Conservation (phyloP, 2,113 vertebrate species). For the Eidolon helvum region DNA sequence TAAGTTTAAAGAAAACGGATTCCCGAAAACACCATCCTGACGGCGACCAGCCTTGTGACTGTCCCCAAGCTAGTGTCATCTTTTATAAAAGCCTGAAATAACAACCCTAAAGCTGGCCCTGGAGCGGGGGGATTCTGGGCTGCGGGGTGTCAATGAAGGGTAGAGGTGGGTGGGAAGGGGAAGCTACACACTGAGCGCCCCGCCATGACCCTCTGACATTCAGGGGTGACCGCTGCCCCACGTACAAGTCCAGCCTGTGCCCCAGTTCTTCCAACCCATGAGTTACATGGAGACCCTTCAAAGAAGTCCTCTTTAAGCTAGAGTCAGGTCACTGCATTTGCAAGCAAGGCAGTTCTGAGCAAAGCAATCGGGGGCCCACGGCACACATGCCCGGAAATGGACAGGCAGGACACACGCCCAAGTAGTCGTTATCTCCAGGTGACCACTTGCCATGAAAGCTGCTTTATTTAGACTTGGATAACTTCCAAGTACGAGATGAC, state of each 20-base stretch:
- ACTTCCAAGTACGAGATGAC: neutral
- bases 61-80: neutral
- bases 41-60: neutral
- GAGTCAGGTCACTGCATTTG: neutral
- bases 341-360: neutral
- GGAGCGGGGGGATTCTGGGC: neutral
- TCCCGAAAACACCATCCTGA: constrained; percentile 62
- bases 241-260: neutral
- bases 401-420: fast-evolving
- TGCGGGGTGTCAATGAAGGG: neutral
- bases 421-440: neutral
- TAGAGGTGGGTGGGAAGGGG: neutral
- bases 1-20: constrained; percentile 77
- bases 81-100: neutral
- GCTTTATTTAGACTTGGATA: neutral
- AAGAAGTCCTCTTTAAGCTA: neutral
- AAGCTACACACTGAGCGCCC: neutral
- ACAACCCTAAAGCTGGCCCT: neutral
- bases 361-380: neutral
- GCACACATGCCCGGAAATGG: neutral
- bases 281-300: neutral
- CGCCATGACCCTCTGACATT: neutral
- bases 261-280: neutral
- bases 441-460: neutral
- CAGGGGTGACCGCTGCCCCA: neutral